phyloP scores from a whole-genome alignment of 2,797 vertebrate genomes.

The Acanthurus tractus region DNA sequence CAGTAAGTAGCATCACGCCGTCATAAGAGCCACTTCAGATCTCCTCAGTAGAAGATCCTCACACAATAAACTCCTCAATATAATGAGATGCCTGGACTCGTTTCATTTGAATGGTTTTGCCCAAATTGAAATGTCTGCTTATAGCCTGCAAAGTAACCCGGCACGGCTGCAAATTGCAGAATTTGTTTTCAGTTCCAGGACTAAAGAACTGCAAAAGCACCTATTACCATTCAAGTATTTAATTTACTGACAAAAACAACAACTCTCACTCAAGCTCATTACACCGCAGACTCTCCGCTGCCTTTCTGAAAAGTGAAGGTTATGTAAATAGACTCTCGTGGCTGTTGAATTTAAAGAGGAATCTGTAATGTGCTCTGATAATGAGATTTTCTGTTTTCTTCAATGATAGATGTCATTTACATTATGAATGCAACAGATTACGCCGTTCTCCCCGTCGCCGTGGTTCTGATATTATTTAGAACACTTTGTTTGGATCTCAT shows the following conservation, averaged over 20 bases:
- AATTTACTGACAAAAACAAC: constrained; percentile 76
- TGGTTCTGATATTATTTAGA: not conserved
- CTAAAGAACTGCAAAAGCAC: constrained; percentile 64
- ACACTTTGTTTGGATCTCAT: not conserved
- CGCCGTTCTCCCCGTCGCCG: not conserved
- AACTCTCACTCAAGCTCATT: constrained; percentile 70
- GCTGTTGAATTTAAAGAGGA: constrained; percentile 47
- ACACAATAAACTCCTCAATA: constrained; percentile 52
- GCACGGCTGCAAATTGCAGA: constrained; percentile 61
- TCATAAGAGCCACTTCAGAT: constrained; percentile 52
- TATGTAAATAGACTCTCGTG: constrained; percentile 54
- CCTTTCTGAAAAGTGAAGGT: constrained; percentile 49
- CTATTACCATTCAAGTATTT: constrained; percentile 73
- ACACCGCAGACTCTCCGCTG: constrained; percentile 46
- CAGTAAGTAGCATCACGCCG: constrained; percentile 43
- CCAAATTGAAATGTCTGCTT: constrained; percentile 73
- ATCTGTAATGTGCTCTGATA: constrained; percentile 51
- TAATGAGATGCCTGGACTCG: constrained; percentile 71
- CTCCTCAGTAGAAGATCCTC: constrained; percentile 36
- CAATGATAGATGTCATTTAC: constrained; percentile 38
- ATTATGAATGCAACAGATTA: not conserved
- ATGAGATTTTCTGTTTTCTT: constrained; percentile 41
- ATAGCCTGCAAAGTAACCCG: constrained; percentile 49
- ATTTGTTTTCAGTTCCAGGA: constrained; percentile 67
- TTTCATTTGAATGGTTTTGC: constrained; percentile 66